phyloP scores from a whole-genome alignment of 2,888 invertebrate genomes.

The Gisinianus flammeolus region DNA sequence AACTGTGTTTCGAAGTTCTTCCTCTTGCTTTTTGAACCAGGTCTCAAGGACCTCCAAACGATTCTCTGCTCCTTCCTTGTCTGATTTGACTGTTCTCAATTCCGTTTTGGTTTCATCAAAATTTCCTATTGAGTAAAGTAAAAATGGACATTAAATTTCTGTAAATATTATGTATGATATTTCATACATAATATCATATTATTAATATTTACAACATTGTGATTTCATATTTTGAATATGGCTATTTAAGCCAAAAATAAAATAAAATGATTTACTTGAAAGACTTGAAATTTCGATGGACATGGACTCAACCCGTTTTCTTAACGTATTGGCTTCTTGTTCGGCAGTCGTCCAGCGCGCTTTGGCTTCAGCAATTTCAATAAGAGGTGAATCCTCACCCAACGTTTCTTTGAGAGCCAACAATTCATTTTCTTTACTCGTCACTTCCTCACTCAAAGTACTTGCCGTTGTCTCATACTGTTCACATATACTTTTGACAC shows the following conservation, averaged over 20 bases:
- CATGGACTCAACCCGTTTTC: conserved; percentile 49
- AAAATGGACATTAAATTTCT: too few relatives aligned
- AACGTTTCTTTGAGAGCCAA: conserved; percentile 52
- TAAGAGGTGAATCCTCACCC: conserved; percentile 57
- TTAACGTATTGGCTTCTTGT: conserved; percentile 46
- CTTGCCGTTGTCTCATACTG: conserved; percentile 55
- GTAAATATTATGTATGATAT: too few relatives aligned
- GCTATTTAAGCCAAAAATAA: background rate
- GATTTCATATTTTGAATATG: background rate
- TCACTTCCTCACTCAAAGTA: conserved; percentile 52
- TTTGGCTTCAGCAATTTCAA: conserved; percentile 56
- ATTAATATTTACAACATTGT: too few relatives aligned
- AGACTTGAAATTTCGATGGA: conserved; percentile 54
- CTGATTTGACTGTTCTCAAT: conserved; percentile 38
- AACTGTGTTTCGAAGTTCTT: conserved; percentile 54
- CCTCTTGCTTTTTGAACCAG: conserved; percentile 58
- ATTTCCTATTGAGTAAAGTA: conserved; percentile 42
- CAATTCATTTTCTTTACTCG: conserved; percentile 55
- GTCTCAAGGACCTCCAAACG: conserved; percentile 55
- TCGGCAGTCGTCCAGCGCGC: conserved; percentile 50
- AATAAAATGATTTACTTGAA: conserved; percentile 40
- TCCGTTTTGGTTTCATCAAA: conserved; percentile 42
- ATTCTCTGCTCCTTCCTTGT: conserved; percentile 54
- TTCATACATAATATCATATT: too few relatives aligned
- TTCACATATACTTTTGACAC: conserved; percentile 52